Evolutionary conservation across 2,797 vertebrate species (phyloP), one percentile per base, ranked within the genome.

Genomic region (Pseudomugil gertrudae): DNA sequence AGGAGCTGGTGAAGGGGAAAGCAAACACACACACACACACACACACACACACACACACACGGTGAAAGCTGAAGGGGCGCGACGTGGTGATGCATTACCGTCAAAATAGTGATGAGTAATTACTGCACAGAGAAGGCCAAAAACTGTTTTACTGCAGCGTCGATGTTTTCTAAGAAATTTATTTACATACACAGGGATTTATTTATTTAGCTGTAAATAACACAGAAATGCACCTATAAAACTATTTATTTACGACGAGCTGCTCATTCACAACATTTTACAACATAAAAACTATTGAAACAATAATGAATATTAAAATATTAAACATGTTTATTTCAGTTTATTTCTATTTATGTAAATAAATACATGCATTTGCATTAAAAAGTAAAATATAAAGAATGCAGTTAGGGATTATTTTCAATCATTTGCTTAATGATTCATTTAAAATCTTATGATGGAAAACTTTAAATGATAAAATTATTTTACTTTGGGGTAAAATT

Each of bases 1-100:
- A 79, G 65, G 77, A 84, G 74, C 57, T 13, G 5, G 69, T 13
- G 63, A 63, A 63, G 62, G 43, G 45, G 57, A 66, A 72, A 72
- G 24, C 40, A 61, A 36, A 48, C 43, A 45, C 43, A 45, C 9
- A 21, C 40, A 43, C 17, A 43, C 40, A n/a, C 13, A 4, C 19
- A 19, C 36, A 43, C 67, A 68, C 78, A 66, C 76, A 63, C 52
- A 48, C 60, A 24, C 54, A 50, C 53, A 58, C 32, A 67, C 62
- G 67, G 66, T 19, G 40, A 72, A 72, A 64, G 17, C 48, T 23
- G 64, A 45, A 59, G 55, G 38, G 52, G 54, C 51, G 5, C 56
- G 4, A 26, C 8, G 65, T 8, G 54, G 24, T 3, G 61, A 81
- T 69, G 1, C 51, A 19, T 68, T 77, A 50, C 27, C 70, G 79